Base-by-base conservation (phyloP, 2,113 vertebrate species). In the Colossoma macropomum region DNA sequence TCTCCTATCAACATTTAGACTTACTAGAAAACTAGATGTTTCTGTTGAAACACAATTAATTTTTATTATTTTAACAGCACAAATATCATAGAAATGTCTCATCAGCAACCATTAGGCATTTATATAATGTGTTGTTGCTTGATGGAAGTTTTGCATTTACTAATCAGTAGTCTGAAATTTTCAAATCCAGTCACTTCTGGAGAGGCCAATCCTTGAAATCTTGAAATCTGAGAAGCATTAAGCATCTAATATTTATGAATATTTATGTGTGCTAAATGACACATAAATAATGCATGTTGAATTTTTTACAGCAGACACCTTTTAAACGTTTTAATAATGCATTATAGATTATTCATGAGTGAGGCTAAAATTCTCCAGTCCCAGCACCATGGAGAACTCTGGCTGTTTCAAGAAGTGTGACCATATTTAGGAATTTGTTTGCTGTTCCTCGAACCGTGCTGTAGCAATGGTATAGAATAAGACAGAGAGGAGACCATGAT, bases 241-340 rank as follows among this genome's bases (percentile, higher is more conserved):
- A 73, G 25, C 34, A 60, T 60, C 32, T 75, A 50, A 76, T 76
- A 70, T 75, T 72, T 72, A 83, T 86, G 69, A 84, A 84, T 81
- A 84, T 84, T 77, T 60, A 81, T 84, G 59, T 63, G 81, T 17
- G 50, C 71, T 84, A 84, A 86, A 86, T 71, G 73, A 77, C 41
- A 63, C 54, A 80, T 86, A 63, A 73, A 84, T 84, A 81, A 86
- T 86, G 32, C 19, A 81, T 84, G 62, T 25, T 48, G 28, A 73
- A 66, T 80, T 50, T 83, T 27, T 80, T 52, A 81, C 34, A 59
- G 32, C 78, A 56, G 71, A 81, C 62, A 68, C 76, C 74, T 73
- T 84, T 76, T 73, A 84, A 84, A 84, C 82, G 75, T 65, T 72
- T 86, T 28, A 80, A 68, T 73, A 28, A 59, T 41, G 28, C 34